phyloP scores from a whole-genome alignment of 2,888 invertebrate genomes.

The Chymomyza procnemis region DNA sequence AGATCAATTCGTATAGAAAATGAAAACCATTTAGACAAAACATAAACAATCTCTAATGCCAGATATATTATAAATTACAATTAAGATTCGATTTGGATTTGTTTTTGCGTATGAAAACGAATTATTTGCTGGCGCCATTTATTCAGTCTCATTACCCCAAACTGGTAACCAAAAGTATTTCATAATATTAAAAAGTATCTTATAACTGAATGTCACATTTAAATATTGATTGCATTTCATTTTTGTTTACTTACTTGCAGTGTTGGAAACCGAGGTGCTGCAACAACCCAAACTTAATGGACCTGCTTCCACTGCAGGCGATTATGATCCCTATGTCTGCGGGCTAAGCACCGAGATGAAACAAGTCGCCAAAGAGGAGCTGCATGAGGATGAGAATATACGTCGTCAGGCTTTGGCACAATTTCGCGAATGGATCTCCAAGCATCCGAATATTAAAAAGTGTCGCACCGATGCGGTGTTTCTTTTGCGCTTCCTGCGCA shows the following conservation, averaged over 20 bases:
- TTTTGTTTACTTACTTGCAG: conserved; percentile 52
- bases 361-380: conserved; percentile 84
- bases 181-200: too few relatives aligned
- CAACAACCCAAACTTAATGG: conserved; percentile 71
- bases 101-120: too few relatives aligned
- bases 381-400: conserved; percentile 88
- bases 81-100: too few relatives aligned
- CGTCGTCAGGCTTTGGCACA: conserved; percentile 87
- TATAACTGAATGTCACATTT: too few relatives aligned
- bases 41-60: too few relatives aligned
- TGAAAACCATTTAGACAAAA: too few relatives aligned
- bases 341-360: conserved; percentile 78
- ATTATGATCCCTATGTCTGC: conserved; percentile 77
- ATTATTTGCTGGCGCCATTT: too few relatives aligned
- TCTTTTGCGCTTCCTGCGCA: conserved; percentile 89
- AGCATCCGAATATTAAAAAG: conserved; percentile 88
- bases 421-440: conserved; percentile 89
- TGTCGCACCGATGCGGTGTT: conserved; percentile 91
- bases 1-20: too few relatives aligned
- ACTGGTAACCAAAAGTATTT: too few relatives aligned
- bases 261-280: conserved; percentile 78
- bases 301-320: conserved; percentile 63
- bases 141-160: too few relatives aligned
- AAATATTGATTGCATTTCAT: neutral
- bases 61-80: too few relatives aligned